Evolutionary conservation across 2,113 vertebrate species (phyloP).

Genomic region (Clarias gariepinus): DNA sequence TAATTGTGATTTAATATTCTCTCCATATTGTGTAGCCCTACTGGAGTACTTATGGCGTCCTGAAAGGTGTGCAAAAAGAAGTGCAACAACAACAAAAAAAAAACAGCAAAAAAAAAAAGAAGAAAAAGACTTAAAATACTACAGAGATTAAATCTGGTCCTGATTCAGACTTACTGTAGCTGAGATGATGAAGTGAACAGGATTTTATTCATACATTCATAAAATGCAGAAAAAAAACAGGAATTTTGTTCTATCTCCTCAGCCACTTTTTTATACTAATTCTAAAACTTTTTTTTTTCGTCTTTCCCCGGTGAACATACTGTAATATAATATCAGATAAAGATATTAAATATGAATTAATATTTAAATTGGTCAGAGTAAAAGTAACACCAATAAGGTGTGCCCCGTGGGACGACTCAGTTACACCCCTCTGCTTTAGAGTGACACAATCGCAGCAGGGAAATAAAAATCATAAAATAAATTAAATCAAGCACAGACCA

Average conservation of each 20-base stretch:
- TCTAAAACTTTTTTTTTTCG: neutral
- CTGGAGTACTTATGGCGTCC: neutral
- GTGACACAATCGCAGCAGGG: neutral
- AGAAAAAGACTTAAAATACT: neutral
- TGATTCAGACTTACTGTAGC: neutral
- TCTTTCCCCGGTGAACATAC: neutral
- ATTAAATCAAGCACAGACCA: constrained; percentile 12
- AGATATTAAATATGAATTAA: too few species aligned
- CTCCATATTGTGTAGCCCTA: neutral
- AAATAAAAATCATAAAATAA: constrained; percentile 18
- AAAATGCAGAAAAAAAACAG: neutral
- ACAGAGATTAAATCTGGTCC: neutral
- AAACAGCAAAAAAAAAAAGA: neutral
- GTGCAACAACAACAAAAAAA: constrained; percentile 28
- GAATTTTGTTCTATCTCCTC: neutral
- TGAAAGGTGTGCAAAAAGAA: neutral
- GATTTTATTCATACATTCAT: neutral
- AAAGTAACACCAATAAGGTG: neutral
- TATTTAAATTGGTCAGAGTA: neutral
- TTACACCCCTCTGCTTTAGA: neutral
- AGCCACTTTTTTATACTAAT: neutral
- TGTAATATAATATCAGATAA: neutral
- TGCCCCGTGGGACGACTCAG: neutral
- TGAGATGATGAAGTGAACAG: neutral
- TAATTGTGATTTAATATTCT: neutral